Conservation (phyloP, 2,797 vertebrate species). For the Sandelia bainsii region DNA sequence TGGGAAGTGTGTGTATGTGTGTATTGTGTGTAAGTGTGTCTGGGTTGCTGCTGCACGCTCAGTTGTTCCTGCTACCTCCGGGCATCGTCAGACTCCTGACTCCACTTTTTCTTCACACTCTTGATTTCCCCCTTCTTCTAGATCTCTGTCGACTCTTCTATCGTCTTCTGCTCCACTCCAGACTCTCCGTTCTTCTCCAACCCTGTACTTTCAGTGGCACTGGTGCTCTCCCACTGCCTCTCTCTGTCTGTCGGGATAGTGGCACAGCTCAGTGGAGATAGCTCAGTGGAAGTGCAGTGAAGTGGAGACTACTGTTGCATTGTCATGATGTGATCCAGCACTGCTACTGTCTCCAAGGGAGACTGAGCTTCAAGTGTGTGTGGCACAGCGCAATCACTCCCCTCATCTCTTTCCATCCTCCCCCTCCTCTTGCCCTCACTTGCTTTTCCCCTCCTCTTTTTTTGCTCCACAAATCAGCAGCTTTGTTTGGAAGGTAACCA, state of each 20-base stretch:
- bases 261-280: conserved; percentile 63
- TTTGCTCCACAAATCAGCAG: conserved; percentile 83
- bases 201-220: conserved; percentile 29
- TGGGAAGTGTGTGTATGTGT: conserved; percentile 50
- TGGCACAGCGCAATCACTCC: conserved; percentile 83
- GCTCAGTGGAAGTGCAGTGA: conserved; percentile 59
- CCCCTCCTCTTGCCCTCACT: conserved; percentile 64
- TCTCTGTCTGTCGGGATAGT: conserved; percentile 57
- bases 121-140: conserved; percentile 39
- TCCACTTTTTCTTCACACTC: conserved; percentile 62
- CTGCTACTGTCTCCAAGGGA: conserved; percentile 84
- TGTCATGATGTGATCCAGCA: conserved; percentile 78
- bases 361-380: conserved; percentile 86
- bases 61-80: conserved; percentile 73
- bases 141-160: conserved; percentile 61
- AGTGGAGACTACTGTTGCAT: conserved; percentile 77
- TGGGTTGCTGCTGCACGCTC: conserved; percentile 60
- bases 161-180: conserved; percentile 60
- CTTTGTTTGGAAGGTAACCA: conserved; percentile 90
- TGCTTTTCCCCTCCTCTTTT: conserved; percentile 75
- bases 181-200: conserved; percentile 54
- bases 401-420: conserved; percentile 75
- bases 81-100: conserved; percentile 75
- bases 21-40: conserved; percentile 37
- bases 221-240: conserved; percentile 30